A percentile compares a stretch with the other conserved stretches of the same genome.
phyloP scores from a whole-genome alignment of 2,888 invertebrate genomes.

The Calliphora vomitoria region DNA sequence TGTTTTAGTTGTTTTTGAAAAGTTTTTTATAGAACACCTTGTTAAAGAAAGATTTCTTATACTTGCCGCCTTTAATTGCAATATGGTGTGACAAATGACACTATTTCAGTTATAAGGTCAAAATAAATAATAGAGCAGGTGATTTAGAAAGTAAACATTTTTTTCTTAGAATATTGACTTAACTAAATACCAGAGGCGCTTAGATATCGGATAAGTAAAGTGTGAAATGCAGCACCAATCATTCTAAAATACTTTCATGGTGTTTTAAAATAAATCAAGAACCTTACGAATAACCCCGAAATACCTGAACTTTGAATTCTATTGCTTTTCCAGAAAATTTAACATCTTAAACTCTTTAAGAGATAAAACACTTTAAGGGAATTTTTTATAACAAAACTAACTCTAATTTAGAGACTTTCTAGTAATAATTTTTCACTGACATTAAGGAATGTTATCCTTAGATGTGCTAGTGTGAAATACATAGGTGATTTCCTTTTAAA shows the following conservation, averaged over 20 bases:
- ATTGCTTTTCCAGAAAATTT: too few species aligned
- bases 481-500: not conserved
- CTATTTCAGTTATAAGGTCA: not conserved
- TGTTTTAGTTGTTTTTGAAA: not conserved
- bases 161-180: not conserved
- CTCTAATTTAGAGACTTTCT: too few species aligned
- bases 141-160: not conserved
- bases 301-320: too few species aligned
- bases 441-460: too few species aligned
- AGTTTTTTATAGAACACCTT: constrained; percentile 10
- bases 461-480: not conserved
- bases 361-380: too few species aligned
- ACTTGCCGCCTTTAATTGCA: not conserved
- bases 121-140: constrained; percentile 5
- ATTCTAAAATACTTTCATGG: not conserved
- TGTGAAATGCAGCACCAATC: not conserved
- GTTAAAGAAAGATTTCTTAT: not conserved
- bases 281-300: too few species aligned
- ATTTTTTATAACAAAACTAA: too few species aligned
- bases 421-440: too few species aligned
- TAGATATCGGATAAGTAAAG: not conserved
- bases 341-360: too few species aligned
- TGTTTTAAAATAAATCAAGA: not conserved
- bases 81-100: constrained; percentile 31
- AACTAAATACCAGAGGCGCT: not conserved